Conservation (phyloP, 2,888 invertebrate genomes). For the Limulus polyphemus region DNA sequence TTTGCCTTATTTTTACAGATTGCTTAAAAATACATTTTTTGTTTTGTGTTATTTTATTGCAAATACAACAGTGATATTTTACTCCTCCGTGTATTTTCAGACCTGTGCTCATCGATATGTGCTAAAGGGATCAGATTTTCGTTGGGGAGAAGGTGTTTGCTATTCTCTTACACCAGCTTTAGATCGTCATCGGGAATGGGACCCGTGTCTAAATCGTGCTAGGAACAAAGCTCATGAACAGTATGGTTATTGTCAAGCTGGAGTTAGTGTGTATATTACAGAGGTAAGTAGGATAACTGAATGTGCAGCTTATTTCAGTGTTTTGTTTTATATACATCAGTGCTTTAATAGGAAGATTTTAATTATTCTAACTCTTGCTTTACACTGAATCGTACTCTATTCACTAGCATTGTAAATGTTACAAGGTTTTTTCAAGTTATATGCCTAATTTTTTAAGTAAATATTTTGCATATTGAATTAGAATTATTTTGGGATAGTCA, state of each 20-base stretch:
- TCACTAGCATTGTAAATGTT: too few species aligned
- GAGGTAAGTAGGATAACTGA: constrained; percentile 39
- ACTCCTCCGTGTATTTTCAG: constrained; percentile 36
- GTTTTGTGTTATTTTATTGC: too few species aligned
- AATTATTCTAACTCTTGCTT: too few species aligned
- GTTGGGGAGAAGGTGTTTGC: constrained; percentile 80
- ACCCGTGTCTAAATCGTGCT: constrained; percentile 57
- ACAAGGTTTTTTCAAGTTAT: too few species aligned
- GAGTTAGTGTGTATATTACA: constrained; percentile 70
- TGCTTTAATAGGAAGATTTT: too few species aligned
- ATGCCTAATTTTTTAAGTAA: too few species aligned
- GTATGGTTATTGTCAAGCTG: constrained; percentile 86
- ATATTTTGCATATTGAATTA: too few species aligned
- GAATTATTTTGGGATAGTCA: too few species aligned
- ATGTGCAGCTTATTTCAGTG: too few species aligned
- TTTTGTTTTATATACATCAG: too few species aligned
- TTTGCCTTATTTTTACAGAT: not conserved
- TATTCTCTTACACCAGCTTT: constrained; percentile 67
- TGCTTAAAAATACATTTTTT: not conserved
- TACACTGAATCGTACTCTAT: too few species aligned
- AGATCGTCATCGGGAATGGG: constrained; percentile 56
- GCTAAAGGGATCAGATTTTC: constrained; percentile 37
- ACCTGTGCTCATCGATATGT: constrained; percentile 56
- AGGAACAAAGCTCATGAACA: constrained; percentile 70
- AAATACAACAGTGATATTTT: too few species aligned